phyloP scores from a whole-genome alignment of 1,140 invertebrate species.

The Magallana gigas region DNA sequence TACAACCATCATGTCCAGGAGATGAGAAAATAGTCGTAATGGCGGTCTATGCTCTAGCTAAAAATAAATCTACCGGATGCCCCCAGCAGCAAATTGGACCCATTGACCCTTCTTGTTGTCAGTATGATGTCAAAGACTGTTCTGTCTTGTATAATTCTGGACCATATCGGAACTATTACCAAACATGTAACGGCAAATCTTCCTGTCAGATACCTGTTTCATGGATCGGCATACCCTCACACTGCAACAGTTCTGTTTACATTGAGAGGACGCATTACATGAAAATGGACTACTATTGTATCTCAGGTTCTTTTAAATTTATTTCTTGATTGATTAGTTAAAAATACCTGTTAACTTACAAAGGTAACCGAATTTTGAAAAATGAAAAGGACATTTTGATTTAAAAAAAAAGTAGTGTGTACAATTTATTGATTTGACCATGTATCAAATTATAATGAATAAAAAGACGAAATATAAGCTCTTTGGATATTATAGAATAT shows the following conservation, averaged over 20 bases:
- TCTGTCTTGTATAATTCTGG: neutral
- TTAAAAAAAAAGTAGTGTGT: too few relatives aligned
- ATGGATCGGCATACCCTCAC: conserved; percentile 1
- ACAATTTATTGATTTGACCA: too few relatives aligned
- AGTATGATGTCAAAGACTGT: conserved; percentile 44
- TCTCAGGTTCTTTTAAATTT: neutral
- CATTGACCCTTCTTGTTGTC: conserved; percentile 11
- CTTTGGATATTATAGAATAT: too few relatives aligned
- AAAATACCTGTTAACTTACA: too few relatives aligned
- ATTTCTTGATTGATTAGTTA: too few relatives aligned
- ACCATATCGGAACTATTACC: conserved; percentile 30
- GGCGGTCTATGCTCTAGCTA: conserved; percentile 26
- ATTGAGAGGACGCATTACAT: conserved; percentile 42
- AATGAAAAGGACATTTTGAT: too few relatives aligned
- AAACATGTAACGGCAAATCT: conserved; percentile 35
- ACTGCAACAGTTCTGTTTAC: conserved; percentile 39
- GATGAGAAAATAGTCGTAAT: conserved; percentile 34
- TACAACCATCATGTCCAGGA: conserved; percentile 35
- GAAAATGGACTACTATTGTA: conserved; percentile 49
- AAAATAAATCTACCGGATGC: neutral
- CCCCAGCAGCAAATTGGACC: neutral
- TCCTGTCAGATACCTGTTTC: conserved; percentile 30
- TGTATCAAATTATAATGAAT: too few relatives aligned
- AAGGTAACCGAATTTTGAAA: too few relatives aligned
- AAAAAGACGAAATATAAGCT: too few relatives aligned